Conservation (phyloP, 2,888 invertebrate species). For the Norana najaformis region DNA sequence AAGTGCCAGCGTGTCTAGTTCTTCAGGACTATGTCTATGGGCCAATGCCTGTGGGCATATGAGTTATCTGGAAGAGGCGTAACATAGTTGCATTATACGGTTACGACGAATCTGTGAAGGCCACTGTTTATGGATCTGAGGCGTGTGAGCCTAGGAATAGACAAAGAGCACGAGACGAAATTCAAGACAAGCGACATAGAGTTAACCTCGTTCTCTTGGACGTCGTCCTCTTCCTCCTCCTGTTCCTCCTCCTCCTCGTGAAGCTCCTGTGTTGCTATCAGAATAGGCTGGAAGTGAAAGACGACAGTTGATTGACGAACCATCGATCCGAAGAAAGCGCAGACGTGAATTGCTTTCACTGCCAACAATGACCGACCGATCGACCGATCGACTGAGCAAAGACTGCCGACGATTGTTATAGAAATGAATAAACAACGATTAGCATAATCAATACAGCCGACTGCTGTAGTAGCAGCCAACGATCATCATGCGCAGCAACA, state of each 20-base stretch:
- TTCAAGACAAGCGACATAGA: neutral
- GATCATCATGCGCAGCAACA: neutral
- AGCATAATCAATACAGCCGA: constrained; percentile 13
- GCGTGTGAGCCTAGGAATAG: neutral
- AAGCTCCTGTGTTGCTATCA: too few species aligned
- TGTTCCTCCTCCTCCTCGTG: too few species aligned
- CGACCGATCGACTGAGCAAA: constrained; percentile 2
- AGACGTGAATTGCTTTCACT: too few species aligned
- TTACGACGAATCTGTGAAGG: neutral
- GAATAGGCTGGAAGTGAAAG: neutral
- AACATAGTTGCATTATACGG: neutral
- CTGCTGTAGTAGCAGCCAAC: too few species aligned
- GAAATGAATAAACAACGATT: constrained; percentile 5
- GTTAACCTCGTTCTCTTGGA: neutral
- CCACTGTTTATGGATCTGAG: neutral
- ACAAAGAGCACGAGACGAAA: neutral
- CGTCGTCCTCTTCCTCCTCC: neutral
- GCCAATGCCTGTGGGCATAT: neutral
- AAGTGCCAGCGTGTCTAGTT: neutral
- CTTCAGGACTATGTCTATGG: neutral
- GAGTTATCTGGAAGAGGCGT: neutral
- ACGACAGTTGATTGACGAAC: neutral
- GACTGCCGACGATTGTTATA: neutral
- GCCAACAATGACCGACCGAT: neutral
- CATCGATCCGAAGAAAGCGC: neutral